Evolutionary conservation across 1,140 invertebrate genomes (phyloP).

Genomic region (Antheraea mylitta): DNA sequence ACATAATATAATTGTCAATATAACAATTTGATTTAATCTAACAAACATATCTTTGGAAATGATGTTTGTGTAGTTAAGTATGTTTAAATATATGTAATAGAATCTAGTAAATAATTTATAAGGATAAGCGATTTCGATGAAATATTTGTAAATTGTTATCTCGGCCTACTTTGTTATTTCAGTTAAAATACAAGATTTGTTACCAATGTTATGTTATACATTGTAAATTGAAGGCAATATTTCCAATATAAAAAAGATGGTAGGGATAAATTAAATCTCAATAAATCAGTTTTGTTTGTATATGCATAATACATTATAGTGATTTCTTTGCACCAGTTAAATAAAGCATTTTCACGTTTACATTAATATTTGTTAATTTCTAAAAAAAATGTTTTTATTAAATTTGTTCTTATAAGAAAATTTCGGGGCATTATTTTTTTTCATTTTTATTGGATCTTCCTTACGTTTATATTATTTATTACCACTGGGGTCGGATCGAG

Average conservation of each 20-base stretch:
- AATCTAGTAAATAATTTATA: background rate
- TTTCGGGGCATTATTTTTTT: background rate
- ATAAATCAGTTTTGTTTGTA: background rate
- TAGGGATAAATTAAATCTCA: background rate
- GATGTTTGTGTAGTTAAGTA: background rate
- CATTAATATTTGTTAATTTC: background rate
- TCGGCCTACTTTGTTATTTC: background rate
- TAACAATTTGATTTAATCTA: constrained; percentile 34
- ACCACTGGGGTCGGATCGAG: too few species aligned
- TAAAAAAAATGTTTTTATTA: background rate
- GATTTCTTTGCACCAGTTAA: constrained; percentile 6
- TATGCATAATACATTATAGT: background rate
- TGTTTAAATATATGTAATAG: background rate
- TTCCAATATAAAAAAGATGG: background rate
- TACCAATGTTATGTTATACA: background rate
- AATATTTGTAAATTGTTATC: background rate
- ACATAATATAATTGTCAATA: constrained; percentile 20
- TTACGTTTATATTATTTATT: too few species aligned
- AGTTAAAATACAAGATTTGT: background rate
- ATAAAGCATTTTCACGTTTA: background rate
- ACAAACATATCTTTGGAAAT: constrained; percentile 38
- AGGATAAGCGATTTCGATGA: background rate
- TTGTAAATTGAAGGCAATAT: background rate
- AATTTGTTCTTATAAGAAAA: background rate
- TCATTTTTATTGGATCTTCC: too few species aligned